Base-by-base conservation (phyloP, 2,797 vertebrate species). In the Sebastes vulpes region DNA sequence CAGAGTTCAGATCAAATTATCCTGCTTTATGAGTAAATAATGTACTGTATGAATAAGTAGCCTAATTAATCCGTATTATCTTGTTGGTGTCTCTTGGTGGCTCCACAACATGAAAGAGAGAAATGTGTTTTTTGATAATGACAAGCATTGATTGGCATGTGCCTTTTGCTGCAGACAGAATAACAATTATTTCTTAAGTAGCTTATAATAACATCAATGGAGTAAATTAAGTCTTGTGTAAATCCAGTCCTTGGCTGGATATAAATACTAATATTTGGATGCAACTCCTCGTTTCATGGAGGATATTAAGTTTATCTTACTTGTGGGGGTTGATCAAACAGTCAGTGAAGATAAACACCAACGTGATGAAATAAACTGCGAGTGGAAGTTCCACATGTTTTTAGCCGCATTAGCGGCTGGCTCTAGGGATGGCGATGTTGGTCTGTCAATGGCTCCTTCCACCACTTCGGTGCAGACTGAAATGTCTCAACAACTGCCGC, bases 1-100 rank as follows among this genome's bases (percentile, higher is more conserved):
- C 31, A 75, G 31, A 21, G 50, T 60, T 71, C 7, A 48, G 38
- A 85, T 67, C n/a, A 73, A 53, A 76, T 81, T 18, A 69, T 31
- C 11, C 48, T 64, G 10, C 23, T 48, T 61, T 35, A 79, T 67
- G 29, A 66, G 23, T 28, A 74, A 82, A 65, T 60, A 28, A 64
- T 72, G 54, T 9, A 63, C 9, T 50, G 50, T 18, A 16, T 63
- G 46, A 70, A 79, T 63, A 29, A 46, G 18, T 23, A 31, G 14
- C 9, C 20, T 35, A 58, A 84, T 80, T 81, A 70, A 64, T 65
- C 68, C 5, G 4, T 25, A 52, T 72, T 66, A 60, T 74, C 16
- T 31, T 48, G 4, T 65, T 57, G 12, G 16, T 60, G 18, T 74
- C 29, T 72, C 25, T 46, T 48, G 48, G 48, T 63, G 21, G 50